A percentile compares a stretch with the other conserved stretches of the same genome.
Conservation (phyloP, 2,888 invertebrate genomes). For the Lithophane semibrunnea region DNA sequence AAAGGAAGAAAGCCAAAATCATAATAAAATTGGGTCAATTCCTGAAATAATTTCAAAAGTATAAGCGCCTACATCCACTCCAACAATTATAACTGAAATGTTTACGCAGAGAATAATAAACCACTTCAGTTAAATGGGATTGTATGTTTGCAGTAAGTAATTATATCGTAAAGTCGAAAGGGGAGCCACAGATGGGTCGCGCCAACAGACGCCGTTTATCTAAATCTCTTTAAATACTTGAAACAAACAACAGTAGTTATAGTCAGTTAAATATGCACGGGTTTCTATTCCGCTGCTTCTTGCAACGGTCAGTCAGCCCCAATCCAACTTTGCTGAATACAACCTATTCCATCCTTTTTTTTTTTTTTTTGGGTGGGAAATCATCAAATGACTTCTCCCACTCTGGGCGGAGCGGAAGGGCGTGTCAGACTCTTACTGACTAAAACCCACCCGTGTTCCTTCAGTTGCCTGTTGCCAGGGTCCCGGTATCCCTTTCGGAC, state of each 20-base stretch:
- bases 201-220: constrained; percentile 41
- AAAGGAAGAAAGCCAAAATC: neutral
- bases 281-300: constrained; percentile 12
- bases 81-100: constrained; percentile 54
- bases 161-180: constrained; percentile 63
- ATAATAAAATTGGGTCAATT: neutral
- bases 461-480: no score
- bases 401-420: no score
- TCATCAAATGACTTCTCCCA: no score
- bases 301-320: neutral
- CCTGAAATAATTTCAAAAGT: constrained; percentile 30
- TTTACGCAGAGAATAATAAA: constrained; percentile 60
- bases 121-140: constrained; percentile 60
- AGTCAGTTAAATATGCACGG: neutral
- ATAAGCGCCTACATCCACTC: constrained; percentile 27
- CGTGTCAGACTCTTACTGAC: no score
- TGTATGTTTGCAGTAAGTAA: constrained; percentile 65
- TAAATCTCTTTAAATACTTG: constrained; percentile 50
- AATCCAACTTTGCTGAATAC: neutral
- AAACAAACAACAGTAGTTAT: constrained; percentile 43
- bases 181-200: constrained; percentile 56
- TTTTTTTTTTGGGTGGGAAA: no score
- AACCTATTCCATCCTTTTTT: no score
- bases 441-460: no score
- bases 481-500: no score